phyloP scores from a whole-genome alignment of 2,113 vertebrate genomes.

The Nerophis ophidion region DNA sequence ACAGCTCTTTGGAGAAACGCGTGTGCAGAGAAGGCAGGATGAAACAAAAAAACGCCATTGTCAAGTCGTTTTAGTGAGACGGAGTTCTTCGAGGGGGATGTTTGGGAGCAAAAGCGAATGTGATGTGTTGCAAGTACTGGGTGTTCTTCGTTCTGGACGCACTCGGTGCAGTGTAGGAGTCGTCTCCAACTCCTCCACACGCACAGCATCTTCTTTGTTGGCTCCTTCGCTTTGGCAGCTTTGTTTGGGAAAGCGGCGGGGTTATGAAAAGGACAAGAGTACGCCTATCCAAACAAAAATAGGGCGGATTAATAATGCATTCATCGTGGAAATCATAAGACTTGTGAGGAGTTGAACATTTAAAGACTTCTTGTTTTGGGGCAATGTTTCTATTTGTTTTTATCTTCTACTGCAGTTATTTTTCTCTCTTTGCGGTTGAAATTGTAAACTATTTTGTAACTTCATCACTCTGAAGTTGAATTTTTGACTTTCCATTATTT shows the following conservation, averaged over 20 bases:
- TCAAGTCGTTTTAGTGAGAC: no score
- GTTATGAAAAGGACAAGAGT: slow-evolving; percentile 14
- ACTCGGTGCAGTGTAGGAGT: slow-evolving; percentile 60
- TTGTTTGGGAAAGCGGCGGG: slow-evolving; percentile 24
- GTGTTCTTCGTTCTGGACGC: slow-evolving; percentile 15
- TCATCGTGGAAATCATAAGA: background rate
- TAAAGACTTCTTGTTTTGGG: no score
- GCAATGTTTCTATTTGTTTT: no score
- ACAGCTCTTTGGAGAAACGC: slow-evolving; percentile 17
- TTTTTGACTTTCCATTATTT: no score
- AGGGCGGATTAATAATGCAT: slow-evolving; percentile 6
- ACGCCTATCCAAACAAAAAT: slow-evolving; percentile 29
- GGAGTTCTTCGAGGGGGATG: no score
- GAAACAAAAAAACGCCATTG: background rate
- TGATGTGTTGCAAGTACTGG: no score
- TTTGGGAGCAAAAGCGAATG: no score
- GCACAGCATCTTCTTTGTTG: slow-evolving; percentile 54
- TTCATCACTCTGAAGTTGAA: no score
- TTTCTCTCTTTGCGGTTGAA: no score
- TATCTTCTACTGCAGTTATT: no score
- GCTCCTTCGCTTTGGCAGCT: slow-evolving; percentile 35
- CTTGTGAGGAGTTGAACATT: background rate
- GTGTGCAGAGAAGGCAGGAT: slow-evolving; percentile 49
- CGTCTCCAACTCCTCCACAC: slow-evolving; percentile 64
- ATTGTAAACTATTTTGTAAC: no score